These are phyloP conservation scores for Prietella phreatophila DNA, from an alignment of 2,113 vertebrate genomes.

Conservation along the genomic window DNA sequence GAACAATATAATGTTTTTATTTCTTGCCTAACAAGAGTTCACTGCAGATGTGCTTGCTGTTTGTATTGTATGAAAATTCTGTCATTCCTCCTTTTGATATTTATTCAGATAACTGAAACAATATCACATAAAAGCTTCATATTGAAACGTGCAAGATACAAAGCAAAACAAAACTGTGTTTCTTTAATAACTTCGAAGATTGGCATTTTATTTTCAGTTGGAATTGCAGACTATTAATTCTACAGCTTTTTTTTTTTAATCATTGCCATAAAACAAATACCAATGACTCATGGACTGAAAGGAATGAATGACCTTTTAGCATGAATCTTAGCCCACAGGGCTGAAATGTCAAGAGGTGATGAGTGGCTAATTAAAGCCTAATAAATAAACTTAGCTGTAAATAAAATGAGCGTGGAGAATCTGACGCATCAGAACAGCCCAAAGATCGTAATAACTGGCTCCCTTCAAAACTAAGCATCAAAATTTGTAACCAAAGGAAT, in stretches of 20 bases:
- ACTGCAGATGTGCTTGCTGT: not conserved
- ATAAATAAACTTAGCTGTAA: not conserved
- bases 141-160: not conserved
- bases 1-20: not conserved
- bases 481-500: not conserved
- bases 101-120: not conserved
- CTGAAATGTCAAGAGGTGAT: not conserved
- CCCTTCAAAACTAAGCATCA: not conserved
- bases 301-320: conserved; percentile 31
- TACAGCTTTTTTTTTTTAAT: not conserved
- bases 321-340: conserved; percentile 7
- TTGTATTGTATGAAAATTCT: not conserved
- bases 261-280: conserved; percentile 22
- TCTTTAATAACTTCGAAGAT: conserved; percentile 29
- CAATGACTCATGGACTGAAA: not conserved
- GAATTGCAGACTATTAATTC: conserved; percentile 19
- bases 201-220: not conserved
- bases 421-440: not conserved
- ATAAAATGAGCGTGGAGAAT: not conserved
- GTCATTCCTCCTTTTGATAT: not conserved
- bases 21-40: too few species aligned
- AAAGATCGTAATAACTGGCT: not conserved
- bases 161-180: conserved; percentile 9
- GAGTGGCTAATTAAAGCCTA: not conserved
- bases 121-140: not conserved